Percentiles rank a stretch among this genome's conserved stretches.
Evolutionary conservation across 2,797 vertebrate genomes (phyloP).

Genomic region (Hippocampus kuda): DNA sequence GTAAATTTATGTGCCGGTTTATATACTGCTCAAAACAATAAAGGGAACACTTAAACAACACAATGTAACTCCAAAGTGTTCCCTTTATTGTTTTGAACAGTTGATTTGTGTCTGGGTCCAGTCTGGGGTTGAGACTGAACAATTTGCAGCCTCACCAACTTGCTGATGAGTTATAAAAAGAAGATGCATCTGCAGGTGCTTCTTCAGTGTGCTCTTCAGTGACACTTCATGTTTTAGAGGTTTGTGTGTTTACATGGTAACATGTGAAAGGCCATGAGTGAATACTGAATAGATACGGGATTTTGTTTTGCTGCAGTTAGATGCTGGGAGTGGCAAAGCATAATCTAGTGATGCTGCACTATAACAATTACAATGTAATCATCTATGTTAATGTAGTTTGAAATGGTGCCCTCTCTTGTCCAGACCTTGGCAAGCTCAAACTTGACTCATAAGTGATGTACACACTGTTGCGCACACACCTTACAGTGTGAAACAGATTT

Average conservation of each 20-base stretch:
- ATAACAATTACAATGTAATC: background rate
- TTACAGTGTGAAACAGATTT: background rate
- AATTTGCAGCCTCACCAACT: no score
- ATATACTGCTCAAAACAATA: background rate
- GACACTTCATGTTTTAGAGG: background rate
- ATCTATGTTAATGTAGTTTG: conserved; percentile 12
- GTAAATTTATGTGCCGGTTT: background rate
- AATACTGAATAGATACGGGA: background rate
- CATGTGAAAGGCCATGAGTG: background rate
- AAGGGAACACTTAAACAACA: no score
- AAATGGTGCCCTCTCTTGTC: conserved; percentile 59
- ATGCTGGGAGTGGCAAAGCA: background rate
- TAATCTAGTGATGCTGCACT: background rate
- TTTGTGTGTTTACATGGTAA: background rate
- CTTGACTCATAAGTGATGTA: background rate
- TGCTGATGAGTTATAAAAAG: background rate
- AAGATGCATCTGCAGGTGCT: background rate
- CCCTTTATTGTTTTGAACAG: no score
- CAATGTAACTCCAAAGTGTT: no score
- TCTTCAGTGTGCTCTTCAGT: background rate
- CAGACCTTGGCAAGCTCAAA: conserved; percentile 6
- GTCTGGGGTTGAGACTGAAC: background rate
- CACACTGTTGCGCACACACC: background rate
- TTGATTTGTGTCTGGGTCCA: background rate
- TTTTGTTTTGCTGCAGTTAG: background rate